Percentiles rank a stretch among this genome's conserved stretches.
These are phyloP conservation scores for Agriopis aurantiaria DNA, from an alignment of 2,888 invertebrate species.

Conservation along the genomic window DNA sequence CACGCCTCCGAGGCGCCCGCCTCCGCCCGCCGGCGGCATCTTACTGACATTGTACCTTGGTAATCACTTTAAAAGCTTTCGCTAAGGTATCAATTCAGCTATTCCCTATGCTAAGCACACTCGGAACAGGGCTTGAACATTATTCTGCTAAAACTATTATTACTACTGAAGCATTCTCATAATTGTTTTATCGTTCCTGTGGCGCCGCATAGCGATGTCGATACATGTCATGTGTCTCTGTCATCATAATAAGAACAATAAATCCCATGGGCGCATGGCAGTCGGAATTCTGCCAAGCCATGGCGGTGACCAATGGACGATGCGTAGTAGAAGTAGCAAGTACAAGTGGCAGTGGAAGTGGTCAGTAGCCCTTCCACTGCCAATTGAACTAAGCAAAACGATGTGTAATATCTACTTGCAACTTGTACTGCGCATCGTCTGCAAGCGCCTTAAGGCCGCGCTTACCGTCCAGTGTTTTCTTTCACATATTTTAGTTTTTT, in stretches of 20 bases:
- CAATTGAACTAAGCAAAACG: too few species aligned
- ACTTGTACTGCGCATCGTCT: too few species aligned
- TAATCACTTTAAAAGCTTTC: conserved; percentile 15
- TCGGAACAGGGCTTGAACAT: background rate
- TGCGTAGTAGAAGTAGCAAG: too few species aligned
- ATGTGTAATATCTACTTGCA: too few species aligned
- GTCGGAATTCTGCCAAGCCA: background rate
- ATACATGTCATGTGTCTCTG: background rate
- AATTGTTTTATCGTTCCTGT: background rate
- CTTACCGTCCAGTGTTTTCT: too few species aligned
- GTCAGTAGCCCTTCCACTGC: too few species aligned
- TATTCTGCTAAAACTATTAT: background rate
- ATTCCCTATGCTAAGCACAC: background rate
- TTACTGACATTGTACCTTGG: conserved; percentile 31
- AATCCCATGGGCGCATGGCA: background rate
- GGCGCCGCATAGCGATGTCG: background rate
- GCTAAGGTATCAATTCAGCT: background rate
- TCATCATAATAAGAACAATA: background rate
- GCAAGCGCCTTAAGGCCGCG: background rate
- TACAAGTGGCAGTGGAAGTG: too few species aligned
- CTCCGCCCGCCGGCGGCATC: background rate
- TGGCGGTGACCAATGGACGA: background rate
- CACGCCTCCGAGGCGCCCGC: conserved; percentile 38
- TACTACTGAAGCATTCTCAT: background rate
- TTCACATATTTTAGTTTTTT: too few species aligned